phyloP scores from a whole-genome alignment of 2,113 vertebrate species.

The Zosterops borbonicus region DNA sequence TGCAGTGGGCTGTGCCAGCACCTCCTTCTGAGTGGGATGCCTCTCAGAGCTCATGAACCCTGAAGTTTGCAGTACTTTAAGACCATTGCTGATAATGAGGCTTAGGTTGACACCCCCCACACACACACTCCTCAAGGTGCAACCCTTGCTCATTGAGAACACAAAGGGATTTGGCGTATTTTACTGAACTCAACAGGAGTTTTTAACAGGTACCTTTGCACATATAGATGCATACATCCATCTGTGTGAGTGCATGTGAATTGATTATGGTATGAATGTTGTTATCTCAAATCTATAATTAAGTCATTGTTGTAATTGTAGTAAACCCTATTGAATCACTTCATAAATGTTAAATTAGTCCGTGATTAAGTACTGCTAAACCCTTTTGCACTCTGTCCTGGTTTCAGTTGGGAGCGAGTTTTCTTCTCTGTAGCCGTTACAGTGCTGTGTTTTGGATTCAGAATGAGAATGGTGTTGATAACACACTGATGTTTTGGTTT shows the following conservation, averaged over 20 bases:
- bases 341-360: neutral
- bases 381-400: neutral
- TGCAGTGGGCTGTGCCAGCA: neutral
- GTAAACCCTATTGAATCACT: neutral
- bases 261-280: neutral
- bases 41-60: neutral
- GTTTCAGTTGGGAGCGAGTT: neutral
- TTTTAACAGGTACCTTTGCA: neutral
- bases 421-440: neutral
- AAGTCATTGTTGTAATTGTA: neutral
- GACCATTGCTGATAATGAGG: neutral
- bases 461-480: neutral
- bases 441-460: neutral
- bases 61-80: neutral
- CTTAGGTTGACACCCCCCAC: neutral
- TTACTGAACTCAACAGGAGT: neutral
- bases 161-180: neutral
- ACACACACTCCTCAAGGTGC: neutral
- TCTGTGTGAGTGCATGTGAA: neutral
- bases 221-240: neutral
- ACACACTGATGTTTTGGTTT: neutral
- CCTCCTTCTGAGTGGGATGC: neutral
- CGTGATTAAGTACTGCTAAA: neutral
- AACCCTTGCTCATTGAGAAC: neutral
- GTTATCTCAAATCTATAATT: neutral